These are phyloP conservation scores for Pterocles orientalis DNA, from an alignment of 2,113 vertebrate genomes.

Conservation along the genomic window DNA sequence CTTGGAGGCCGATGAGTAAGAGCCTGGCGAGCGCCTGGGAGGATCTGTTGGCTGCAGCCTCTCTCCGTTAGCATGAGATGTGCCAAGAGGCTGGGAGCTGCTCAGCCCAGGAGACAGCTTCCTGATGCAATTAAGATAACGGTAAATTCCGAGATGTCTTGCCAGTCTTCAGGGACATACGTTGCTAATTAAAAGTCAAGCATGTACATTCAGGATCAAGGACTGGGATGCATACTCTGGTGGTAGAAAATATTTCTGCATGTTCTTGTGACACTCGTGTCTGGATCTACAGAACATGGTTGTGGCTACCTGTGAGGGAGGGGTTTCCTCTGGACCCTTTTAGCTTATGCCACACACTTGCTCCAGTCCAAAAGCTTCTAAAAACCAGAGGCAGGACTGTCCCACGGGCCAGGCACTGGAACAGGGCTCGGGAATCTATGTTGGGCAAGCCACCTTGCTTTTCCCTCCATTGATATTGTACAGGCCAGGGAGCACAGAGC, in stretches of 20 bases:
- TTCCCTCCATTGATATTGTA: neutral
- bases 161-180: neutral
- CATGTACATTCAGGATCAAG: neutral
- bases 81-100: neutral
- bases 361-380: neutral
- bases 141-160: neutral
- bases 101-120: neutral
- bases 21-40: neutral
- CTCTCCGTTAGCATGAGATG: accelerated
- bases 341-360: neutral
- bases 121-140: slow-evolving; percentile 36
- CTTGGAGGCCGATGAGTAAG: neutral
- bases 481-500: neutral
- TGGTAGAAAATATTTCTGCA: neutral
- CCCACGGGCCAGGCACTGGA: neutral
- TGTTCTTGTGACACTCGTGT: neutral
- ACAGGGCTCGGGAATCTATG: neutral
- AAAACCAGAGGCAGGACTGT: neutral
- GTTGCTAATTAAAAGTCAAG: slow-evolving; percentile 9
- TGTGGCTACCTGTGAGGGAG: neutral
- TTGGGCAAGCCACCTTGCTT: neutral
- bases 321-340: neutral
- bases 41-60: neutral
- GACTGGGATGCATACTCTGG: accelerated
- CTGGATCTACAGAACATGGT: neutral